Base-by-base conservation (phyloP, 1,140 invertebrate species). In the Aphaenogaster ashmeadi region DNA sequence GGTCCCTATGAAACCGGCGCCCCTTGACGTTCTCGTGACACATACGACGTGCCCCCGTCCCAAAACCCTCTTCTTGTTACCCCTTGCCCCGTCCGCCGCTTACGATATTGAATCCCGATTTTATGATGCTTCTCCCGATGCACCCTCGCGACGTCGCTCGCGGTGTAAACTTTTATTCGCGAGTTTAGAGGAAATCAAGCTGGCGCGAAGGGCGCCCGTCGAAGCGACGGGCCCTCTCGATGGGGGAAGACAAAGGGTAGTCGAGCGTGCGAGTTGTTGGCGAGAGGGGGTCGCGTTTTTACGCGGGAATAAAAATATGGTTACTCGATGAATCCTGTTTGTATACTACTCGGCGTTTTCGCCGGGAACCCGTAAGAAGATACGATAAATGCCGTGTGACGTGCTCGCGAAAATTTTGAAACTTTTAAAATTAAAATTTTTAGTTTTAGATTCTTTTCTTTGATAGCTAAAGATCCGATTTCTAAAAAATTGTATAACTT, bases 1-100 rank as follows among this genome's bases (percentile, higher is more conserved):
- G 74, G 36, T 18, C 78, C 62, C 80, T 36, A 27, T 33, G 78
- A 72, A 83, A 83, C 33, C 86, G 69, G 33, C 67, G 54, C 92
- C 93, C 93, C 93, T 94, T 94, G 94, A 95, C 92, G 93, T 92
- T 81, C 87, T 86, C 87, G 87, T 94, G 93, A 94, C 94, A 93
- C 92, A 91, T 91, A 92, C 90, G 92, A 94, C 91, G 90, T 92
- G 91, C 86, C 84, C 86, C 67, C 81, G 54, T 56, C 27, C 33
- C 66, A 52, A 11, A 21, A 36, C 47, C 56, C 56, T 80, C 41
- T n/a, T 47, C 58, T 33, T 71, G 1, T n/a, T 52, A 58, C 50
- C 44, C 44, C 54, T 44, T 21, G 38, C 64, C 6, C 44, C 36
- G 15, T 54, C 38, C 67, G 33, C n/a, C 84, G 74, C 21, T 86